Evolutionary conservation across 2,888 invertebrate genomes (phyloP).

Genomic region (Dendrolimus pini): DNA sequence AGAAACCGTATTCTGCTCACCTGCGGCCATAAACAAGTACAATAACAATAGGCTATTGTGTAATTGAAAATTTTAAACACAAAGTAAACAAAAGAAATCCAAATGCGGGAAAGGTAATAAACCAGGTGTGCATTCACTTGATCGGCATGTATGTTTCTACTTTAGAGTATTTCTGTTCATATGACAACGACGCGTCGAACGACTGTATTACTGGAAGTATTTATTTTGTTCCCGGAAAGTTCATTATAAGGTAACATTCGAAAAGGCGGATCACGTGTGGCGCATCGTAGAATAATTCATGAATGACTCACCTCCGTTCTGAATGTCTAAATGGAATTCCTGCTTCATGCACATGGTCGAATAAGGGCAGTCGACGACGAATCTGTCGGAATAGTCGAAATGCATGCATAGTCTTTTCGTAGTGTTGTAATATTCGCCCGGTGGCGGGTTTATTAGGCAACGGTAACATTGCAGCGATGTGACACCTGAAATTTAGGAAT

Average conservation of each 20-base stretch:
- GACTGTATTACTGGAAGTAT: background rate
- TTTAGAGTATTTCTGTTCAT: too few species aligned
- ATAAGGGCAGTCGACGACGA: slow-evolving; percentile 84
- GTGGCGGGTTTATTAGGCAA: slow-evolving; percentile 80
- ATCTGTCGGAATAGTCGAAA: slow-evolving; percentile 84
- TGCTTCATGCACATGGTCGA: slow-evolving; percentile 91
- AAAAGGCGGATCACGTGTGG: slow-evolving; percentile 3
- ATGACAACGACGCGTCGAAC: too few species aligned
- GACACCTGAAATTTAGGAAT: slow-evolving; percentile 40
- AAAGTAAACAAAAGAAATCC: too few species aligned
- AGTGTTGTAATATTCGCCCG: slow-evolving; percentile 75
- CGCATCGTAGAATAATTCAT: slow-evolving; percentile 1
- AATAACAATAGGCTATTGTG: too few species aligned
- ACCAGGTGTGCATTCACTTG: too few species aligned
- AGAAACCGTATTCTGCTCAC: too few species aligned
- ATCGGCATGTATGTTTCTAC: too few species aligned
- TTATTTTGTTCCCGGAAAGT: background rate
- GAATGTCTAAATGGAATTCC: slow-evolving; percentile 79
- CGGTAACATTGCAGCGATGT: slow-evolving; percentile 82
- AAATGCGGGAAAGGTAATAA: too few species aligned
- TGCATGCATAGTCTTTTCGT: slow-evolving; percentile 83
- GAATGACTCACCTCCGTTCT: slow-evolving; percentile 79
- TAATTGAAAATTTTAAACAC: too few species aligned
- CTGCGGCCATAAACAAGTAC: too few species aligned
- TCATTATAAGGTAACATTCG: background rate